Conservation (phyloP, 1,140 invertebrate genomes). For the Luehdorfia chinensis region DNA sequence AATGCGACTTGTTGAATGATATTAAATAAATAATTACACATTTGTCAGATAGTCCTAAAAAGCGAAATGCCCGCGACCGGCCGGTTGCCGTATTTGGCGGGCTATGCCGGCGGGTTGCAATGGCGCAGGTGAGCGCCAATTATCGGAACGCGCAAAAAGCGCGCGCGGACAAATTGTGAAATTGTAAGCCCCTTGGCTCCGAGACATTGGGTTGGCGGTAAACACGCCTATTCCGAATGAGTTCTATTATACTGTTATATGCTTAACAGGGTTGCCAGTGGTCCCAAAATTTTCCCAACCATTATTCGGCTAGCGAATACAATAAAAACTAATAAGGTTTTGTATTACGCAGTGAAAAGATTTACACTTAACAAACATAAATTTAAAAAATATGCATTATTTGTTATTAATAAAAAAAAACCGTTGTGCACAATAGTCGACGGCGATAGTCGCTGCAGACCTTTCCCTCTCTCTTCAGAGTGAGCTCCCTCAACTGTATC, state of each 20-base stretch:
- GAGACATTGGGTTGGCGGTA: slow-evolving; percentile 6
- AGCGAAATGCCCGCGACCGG: slow-evolving; percentile 49
- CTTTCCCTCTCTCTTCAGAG: background rate
- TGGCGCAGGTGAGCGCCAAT: slow-evolving; percentile 61
- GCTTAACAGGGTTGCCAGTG: background rate
- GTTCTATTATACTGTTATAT: slow-evolving; percentile 4
- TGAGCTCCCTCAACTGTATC: background rate
- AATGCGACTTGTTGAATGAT: slow-evolving; percentile 50
- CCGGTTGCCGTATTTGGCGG: slow-evolving; percentile 59
- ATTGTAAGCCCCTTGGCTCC: slow-evolving; percentile 46
- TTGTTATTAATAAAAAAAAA: background rate
- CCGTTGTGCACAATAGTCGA: background rate
- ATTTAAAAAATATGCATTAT: background rate
- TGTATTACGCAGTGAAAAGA: too few species aligned
- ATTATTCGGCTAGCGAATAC: too few species aligned
- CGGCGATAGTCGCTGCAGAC: too few species aligned
- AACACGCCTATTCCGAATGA: slow-evolving; percentile 8
- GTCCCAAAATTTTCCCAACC: background rate
- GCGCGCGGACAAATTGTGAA: slow-evolving; percentile 68
- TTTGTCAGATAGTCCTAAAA: slow-evolving; percentile 71
- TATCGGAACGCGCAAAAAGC: slow-evolving; percentile 60
- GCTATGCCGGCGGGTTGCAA: slow-evolving; percentile 36
- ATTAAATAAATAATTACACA: slow-evolving; percentile 76
- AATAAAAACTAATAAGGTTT: too few species aligned
- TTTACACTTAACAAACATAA: background rate